phyloP scores from a whole-genome alignment of 1,140 invertebrate species.

The Drosophila sproati region DNA sequence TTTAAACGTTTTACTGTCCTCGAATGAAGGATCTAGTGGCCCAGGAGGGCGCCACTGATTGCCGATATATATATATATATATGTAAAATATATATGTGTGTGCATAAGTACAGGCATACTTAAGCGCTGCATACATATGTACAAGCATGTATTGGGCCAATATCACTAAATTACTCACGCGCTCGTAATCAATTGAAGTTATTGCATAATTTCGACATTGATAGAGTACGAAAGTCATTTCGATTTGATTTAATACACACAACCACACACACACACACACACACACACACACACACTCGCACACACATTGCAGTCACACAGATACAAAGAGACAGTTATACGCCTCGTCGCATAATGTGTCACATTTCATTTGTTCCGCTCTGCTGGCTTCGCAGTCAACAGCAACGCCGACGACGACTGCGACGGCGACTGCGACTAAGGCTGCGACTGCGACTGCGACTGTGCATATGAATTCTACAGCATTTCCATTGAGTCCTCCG shows the following conservation, averaged over 20 bases:
- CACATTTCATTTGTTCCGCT: slow-evolving; percentile 78
- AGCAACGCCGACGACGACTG: slow-evolving; percentile 27
- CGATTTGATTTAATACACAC: slow-evolving; percentile 73
- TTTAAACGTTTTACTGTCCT: slow-evolving; percentile 65
- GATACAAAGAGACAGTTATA: slow-evolving; percentile 66
- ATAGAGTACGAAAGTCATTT: slow-evolving; percentile 79
- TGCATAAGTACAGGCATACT: neutral
- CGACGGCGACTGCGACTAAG: neutral
- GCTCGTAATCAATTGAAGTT: slow-evolving; percentile 75
- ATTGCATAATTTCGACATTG: slow-evolving; percentile 71
- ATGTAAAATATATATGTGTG: no score
- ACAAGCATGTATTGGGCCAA: neutral
- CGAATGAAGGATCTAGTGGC: neutral
- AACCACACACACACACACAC: slow-evolving; percentile 17
- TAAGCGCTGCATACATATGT: neutral
- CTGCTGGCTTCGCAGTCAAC: slow-evolving; percentile 53
- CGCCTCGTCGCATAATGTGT: slow-evolving; percentile 78
- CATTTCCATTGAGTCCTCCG: slow-evolving; percentile 42
- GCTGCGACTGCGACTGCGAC: neutral
- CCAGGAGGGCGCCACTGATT: slow-evolving; percentile 36
- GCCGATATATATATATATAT: slow-evolving; percentile 21
- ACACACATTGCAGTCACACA: slow-evolving; percentile 17
- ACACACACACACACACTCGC: neutral
- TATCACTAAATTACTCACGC: slow-evolving; percentile 56
- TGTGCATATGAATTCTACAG: slow-evolving; percentile 59